These are phyloP conservation scores for Pogonomyrmex californicus DNA, from an alignment of 1,140 invertebrate species.

Conservation along the genomic window DNA sequence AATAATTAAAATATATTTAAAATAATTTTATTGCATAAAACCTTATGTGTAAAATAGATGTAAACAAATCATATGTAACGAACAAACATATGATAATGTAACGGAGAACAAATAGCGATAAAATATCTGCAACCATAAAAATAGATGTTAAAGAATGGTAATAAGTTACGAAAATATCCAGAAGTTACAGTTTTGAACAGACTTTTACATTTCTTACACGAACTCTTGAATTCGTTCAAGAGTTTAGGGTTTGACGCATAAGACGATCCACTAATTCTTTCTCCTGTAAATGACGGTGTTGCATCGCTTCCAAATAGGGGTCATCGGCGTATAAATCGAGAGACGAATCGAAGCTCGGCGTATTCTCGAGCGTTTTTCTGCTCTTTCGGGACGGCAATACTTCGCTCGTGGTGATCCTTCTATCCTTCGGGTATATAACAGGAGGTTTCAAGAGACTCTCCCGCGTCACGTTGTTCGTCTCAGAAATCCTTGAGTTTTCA, in stretches of 20 bases:
- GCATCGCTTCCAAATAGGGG: conserved; percentile 66
- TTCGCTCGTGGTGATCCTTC: background rate
- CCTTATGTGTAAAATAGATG: background rate
- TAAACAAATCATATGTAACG: background rate
- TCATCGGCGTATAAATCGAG: conserved; percentile 56
- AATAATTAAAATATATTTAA: background rate
- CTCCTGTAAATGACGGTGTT: conserved; percentile 73
- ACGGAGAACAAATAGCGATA: background rate
- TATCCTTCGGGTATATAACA: background rate
- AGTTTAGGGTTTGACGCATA: conserved; percentile 52
- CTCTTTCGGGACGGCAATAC: conserved; percentile 21
- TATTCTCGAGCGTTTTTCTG: conserved; percentile 44
- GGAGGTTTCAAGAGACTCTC: background rate
- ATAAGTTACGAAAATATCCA: background rate
- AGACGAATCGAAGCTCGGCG: conserved; percentile 36
- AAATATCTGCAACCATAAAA: conserved; percentile 21
- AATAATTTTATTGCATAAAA: conserved; percentile 2
- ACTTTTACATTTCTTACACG: background rate
- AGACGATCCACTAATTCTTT: conserved; percentile 73
- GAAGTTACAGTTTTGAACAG: background rate
- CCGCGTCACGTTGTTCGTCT: background rate
- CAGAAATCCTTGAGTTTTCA: conserved; percentile 30
- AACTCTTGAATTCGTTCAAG: conserved; percentile 22
- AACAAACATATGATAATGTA: background rate
- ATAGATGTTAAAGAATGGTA: background rate